Evolutionary conservation across 2,113 vertebrate genomes (phyloP).

Genomic region (Scopus umbretta): DNA sequence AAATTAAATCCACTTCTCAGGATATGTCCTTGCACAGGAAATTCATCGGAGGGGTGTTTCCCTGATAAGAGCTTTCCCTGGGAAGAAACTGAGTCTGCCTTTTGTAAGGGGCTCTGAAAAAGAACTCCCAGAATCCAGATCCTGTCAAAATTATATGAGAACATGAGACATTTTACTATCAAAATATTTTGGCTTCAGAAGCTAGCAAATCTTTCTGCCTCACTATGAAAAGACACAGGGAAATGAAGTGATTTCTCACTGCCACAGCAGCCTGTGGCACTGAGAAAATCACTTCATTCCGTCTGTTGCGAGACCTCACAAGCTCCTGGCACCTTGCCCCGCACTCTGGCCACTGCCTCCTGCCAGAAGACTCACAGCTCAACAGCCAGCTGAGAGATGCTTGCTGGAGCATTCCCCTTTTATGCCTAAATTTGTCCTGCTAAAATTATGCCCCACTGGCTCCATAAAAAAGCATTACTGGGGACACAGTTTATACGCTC

Average conservation of each 20-base stretch:
- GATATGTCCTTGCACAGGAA: conserved; percentile 31
- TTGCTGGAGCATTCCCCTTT: not conserved
- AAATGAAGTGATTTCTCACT: not conserved
- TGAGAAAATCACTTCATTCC: not conserved
- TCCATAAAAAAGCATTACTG: accelerated
- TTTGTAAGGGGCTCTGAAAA: conserved; percentile 14
- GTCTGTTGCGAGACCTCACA: not conserved
- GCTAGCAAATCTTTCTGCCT: not conserved
- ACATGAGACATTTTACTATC: conserved; percentile 2
- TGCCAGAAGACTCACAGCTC: not conserved
- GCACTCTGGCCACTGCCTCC: not conserved
- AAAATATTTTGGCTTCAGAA: conserved; percentile 46
- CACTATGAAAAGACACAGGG: not conserved
- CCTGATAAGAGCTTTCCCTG: conserved; percentile 31
- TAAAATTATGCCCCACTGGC: not conserved
- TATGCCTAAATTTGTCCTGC: not conserved
- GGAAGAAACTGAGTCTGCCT: conserved; percentile 45
- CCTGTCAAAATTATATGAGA: conserved; percentile 43
- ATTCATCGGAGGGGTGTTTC: not conserved
- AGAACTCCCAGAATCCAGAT: conserved; percentile 5
- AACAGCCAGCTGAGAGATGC: not conserved
- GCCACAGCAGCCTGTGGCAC: not conserved
- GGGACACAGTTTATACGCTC: not conserved
- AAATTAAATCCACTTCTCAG: conserved; percentile 19
- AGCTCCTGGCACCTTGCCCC: not conserved